Evolutionary conservation across 2,797 vertebrate genomes (phyloP).

Genomic region (Hydrolagus colliei): DNA sequence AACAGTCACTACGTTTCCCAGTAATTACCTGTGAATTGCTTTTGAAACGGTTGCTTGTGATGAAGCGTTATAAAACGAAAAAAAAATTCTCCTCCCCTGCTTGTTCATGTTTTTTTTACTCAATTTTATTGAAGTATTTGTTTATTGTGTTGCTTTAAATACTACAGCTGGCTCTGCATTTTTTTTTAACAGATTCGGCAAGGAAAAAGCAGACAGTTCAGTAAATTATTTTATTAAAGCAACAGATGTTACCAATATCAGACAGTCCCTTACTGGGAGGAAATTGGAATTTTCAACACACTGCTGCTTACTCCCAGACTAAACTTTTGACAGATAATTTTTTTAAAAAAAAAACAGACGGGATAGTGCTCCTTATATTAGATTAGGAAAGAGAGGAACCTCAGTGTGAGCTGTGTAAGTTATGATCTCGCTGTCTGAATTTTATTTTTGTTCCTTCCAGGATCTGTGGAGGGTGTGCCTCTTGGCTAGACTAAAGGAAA

Average conservation of each 20-base stretch:
- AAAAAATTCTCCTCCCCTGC: too few relatives aligned
- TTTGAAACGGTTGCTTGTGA: too few relatives aligned
- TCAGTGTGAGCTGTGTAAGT: background rate
- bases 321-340: background rate
- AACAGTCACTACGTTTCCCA: too few relatives aligned
- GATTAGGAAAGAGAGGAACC: background rate
- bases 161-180: constrained; percentile 22
- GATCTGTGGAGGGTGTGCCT: background rate
- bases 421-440: background rate
- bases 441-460: background rate
- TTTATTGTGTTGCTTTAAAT: constrained; percentile 25
- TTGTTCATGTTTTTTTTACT: too few relatives aligned
- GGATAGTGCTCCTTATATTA: background rate
- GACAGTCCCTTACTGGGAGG: constrained; percentile 58
- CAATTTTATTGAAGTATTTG: background rate
- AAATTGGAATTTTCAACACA: constrained; percentile 59
- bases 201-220: constrained; percentile 25
- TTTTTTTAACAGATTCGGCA: constrained; percentile 16
- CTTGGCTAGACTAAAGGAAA: constrained; percentile 19
- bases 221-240: constrained; percentile 59
- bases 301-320: constrained; percentile 11
- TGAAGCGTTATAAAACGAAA: too few relatives aligned
- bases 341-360: background rate
- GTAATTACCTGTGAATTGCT: too few relatives aligned
- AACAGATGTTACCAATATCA: constrained; percentile 67